phyloP scores from a whole-genome alignment of 2,113 vertebrate species.

The Mastomys coucha region DNA sequence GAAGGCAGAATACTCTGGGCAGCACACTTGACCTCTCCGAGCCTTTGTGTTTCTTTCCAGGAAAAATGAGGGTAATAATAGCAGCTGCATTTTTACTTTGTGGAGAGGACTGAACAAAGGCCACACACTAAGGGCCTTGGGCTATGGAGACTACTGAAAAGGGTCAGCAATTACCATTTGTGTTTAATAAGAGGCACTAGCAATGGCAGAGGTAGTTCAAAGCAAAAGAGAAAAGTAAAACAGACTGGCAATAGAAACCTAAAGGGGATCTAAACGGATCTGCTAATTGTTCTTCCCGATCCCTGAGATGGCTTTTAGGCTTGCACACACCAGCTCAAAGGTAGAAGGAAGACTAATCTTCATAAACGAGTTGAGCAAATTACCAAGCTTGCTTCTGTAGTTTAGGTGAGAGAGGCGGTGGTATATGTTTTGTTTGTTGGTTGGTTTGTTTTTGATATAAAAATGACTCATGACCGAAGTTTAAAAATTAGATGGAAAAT shows the following conservation, averaged over 20 bases:
- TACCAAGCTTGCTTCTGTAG: constrained; percentile 11
- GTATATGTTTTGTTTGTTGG: not conserved
- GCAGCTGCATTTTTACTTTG: not conserved
- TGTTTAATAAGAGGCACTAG: not conserved
- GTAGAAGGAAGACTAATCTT: constrained; percentile 22
- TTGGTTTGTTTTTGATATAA: constrained; percentile 28
- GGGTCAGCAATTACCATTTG: not conserved
- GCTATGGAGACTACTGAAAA: not conserved
- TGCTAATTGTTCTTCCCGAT: constrained; percentile 42
- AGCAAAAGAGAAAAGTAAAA: constrained; percentile 49
- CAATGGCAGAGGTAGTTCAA: constrained; percentile 13
- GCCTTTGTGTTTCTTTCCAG: constrained; percentile 11
- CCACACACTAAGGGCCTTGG: not conserved
- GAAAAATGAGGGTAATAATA: not conserved
- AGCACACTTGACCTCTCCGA: not conserved
- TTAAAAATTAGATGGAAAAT: constrained; percentile 52
- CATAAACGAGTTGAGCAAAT: not conserved
- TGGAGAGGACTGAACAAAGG: not conserved
- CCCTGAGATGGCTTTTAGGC: not conserved
- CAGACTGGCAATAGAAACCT: constrained; percentile 6
- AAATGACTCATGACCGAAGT: constrained; percentile 55
- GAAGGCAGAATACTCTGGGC: constrained; percentile 38
- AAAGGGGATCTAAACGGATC: constrained; percentile 59
- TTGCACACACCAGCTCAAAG: not conserved
- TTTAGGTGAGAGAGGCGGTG: not conserved